Conservation (phyloP, 2,113 vertebrate species). For the Bos indicus region DNA sequence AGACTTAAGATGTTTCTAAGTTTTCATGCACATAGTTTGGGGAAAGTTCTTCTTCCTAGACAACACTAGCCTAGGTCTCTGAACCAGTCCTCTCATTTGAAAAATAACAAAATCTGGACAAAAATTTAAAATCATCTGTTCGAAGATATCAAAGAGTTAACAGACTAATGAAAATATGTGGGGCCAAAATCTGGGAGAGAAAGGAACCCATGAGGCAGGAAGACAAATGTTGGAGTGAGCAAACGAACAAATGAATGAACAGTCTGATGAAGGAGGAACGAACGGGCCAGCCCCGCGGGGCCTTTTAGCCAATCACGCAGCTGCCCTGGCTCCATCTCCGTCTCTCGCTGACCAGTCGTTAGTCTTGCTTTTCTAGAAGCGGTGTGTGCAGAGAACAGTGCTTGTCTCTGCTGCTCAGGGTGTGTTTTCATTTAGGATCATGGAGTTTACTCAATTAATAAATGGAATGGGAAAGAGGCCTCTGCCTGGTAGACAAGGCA, state of each 20-base stretch:
- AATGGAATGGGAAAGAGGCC: not conserved
- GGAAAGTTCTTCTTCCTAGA: not conserved
- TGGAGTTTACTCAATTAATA: not conserved
- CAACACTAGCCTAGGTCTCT: not conserved
- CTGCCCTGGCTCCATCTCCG: rapidly evolving
- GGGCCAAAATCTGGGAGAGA: not conserved
- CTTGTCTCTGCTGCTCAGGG: not conserved
- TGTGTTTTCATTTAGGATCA: not conserved
- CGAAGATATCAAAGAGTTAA: not conserved
- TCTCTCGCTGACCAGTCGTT: rapidly evolving
- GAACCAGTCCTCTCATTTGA: not conserved
- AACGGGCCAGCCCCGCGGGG: rapidly evolving
- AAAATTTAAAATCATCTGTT: not conserved
- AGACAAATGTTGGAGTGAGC: not conserved
- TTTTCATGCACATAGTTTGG: not conserved
- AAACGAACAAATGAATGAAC: rapidly evolving
- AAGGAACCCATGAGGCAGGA: not conserved
- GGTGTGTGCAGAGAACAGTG: rapidly evolving
- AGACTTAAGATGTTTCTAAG: not conserved
- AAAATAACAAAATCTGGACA: not conserved
- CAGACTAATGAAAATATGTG: not conserved
- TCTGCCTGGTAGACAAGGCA: not conserved
- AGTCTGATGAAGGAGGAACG: not conserved
- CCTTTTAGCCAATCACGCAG: rapidly evolving
- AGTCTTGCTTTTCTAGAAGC: rapidly evolving